phyloP scores from a whole-genome alignment of 2,797 vertebrate genomes.

The Podarcis lilfordi region DNA sequence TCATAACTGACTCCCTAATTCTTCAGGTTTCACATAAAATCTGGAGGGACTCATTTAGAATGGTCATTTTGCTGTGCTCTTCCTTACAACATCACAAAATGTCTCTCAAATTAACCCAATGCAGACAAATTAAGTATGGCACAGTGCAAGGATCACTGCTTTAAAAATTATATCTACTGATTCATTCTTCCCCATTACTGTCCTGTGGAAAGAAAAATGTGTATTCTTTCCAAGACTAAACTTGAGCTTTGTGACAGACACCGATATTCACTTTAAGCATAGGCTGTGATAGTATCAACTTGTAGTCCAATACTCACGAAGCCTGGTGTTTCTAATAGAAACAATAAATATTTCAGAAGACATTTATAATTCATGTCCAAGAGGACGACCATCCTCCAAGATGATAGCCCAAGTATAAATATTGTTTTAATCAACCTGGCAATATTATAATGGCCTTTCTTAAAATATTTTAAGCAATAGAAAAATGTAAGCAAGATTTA shows the following conservation, averaged over 20 bases:
- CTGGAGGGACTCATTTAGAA: not conserved
- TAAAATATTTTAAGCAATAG: not conserved
- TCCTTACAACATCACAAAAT: not conserved
- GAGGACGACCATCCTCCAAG: constrained; percentile 48
- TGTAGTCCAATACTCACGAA: constrained; percentile 69
- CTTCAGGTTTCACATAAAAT: not conserved
- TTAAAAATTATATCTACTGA: not conserved
- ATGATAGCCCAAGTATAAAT: constrained; percentile 58
- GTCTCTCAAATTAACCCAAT: not conserved
- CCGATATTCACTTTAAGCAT: constrained; percentile 63
- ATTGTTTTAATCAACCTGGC: constrained; percentile 36
- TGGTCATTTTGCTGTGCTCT: not conserved
- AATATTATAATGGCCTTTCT: constrained; percentile 38
- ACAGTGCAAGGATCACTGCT: not conserved
- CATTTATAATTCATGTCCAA: constrained; percentile 68
- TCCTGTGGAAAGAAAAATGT: constrained; percentile 1
- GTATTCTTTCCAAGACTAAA: constrained; percentile 52
- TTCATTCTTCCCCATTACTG: not conserved
- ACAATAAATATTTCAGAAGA: constrained; percentile 83
- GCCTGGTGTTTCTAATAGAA: constrained; percentile 75
- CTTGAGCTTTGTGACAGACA: constrained; percentile 72
- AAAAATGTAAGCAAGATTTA: not conserved
- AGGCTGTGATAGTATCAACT: constrained; percentile 63
- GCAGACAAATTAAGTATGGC: not conserved
- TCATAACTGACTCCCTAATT: not conserved